A percentile compares a stretch with the other conserved stretches of the same genome.
phyloP scores from a whole-genome alignment of 2,113 vertebrate genomes.

The Daboia siamensis region DNA sequence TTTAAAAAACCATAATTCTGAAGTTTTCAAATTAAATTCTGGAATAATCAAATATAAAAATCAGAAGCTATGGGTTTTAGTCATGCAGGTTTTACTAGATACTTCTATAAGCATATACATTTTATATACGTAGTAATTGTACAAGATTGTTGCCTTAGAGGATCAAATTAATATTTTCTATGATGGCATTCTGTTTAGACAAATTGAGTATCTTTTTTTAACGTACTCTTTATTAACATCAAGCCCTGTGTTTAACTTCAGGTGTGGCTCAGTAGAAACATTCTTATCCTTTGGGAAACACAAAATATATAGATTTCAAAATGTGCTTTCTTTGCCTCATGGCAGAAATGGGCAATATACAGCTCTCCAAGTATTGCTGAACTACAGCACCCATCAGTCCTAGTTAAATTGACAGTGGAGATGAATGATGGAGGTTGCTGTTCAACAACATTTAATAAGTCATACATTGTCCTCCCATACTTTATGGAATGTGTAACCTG shows the following conservation, averaged over 20 bases:
- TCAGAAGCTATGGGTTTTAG: not conserved
- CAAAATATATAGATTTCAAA: not conserved
- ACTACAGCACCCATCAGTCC: not conserved
- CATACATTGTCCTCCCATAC: not conserved
- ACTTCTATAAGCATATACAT: not conserved
- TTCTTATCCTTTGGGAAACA: not conserved
- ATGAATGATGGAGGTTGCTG: not conserved
- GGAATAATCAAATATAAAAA: not conserved
- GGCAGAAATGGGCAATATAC: not conserved
- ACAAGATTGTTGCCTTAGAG: conserved; percentile 61
- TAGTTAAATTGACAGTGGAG: not conserved
- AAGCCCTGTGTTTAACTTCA: conserved; percentile 57
- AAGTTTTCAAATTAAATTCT: not conserved
- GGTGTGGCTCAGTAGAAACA: conserved; percentile 59
- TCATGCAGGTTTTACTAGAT: fast-evolving
- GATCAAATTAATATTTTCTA: conserved; percentile 56
- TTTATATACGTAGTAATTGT: conserved; percentile 49
- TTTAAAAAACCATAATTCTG: not conserved
- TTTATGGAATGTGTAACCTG: conserved; percentile 19
- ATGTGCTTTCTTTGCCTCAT: not conserved
- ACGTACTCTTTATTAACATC: conserved; percentile 54
- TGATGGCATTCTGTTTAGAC: conserved; percentile 58
- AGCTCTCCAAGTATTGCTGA: not conserved
- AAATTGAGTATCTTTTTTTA: conserved; percentile 58
- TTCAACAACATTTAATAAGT: not conserved